Base-by-base conservation (phyloP, 1,140 invertebrate species). In the Geopemphigus sp. region DNA sequence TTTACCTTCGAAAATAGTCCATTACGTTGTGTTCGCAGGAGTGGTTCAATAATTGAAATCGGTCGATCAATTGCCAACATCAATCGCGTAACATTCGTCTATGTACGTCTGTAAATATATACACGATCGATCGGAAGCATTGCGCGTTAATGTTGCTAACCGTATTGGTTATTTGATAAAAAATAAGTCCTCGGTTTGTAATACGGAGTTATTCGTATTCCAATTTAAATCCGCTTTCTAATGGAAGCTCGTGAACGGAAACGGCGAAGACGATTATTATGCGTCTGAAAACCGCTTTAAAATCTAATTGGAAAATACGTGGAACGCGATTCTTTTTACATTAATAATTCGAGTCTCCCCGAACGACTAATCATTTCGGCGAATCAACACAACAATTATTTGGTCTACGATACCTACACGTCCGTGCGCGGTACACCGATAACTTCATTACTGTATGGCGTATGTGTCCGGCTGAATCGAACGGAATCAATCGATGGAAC, bases 201-300 rank as follows among this genome's bases (percentile, higher is more conserved):
- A 2, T 59, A 12, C 17, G 19, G 19, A n/a, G 32, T 54, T 54
- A 1, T 54, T 19, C 15, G 19, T 59, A 45, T 45, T 66, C 19
- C 45, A 66, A 66, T 66, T 45, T 45, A 45, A 45, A 22, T 45
- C 45, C 1, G 45, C 39, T 68, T 68, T 68, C 64, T 68, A 47
- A 68, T 68, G 47, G 8, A 22, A 68, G 12, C 14, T 47, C n/a
- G n/a, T 47, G 39, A 39, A 39, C 5, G 22, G 22, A 45, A 66
- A 14, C 11, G n/a, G 32, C 32, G 10, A 64, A n/a, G 19, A 45
- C 15, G 19, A 45, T 45, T 45, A 64, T 54, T 50, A 50, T 10
- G 47, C 12, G 3, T 17, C 1, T 54, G 19, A 54, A n/a, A 54
- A 54, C 53, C 53, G 15, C 53, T 54, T 54, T 19, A n/a, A 54